These are phyloP conservation scores for Nesidiocoris tenuis DNA, from an alignment of 2,888 invertebrate genomes.

Conservation along the genomic window DNA sequence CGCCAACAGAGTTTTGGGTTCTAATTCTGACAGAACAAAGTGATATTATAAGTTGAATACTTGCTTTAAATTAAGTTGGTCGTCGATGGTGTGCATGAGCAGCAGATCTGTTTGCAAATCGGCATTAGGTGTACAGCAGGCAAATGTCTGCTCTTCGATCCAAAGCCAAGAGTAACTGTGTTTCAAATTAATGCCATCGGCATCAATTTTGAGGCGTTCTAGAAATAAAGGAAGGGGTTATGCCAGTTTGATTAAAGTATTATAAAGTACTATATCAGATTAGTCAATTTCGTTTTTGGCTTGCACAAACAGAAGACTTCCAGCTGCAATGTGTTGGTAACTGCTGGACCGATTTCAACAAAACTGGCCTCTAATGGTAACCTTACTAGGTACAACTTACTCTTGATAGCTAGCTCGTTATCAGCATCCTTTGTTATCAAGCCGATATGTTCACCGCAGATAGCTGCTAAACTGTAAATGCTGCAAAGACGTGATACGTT, in stretches of 20 bases:
- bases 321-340: too few relatives aligned
- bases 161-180: conserved; percentile 20
- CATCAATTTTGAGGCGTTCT: background rate
- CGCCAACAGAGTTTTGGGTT: too few relatives aligned
- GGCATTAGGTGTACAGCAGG: background rate
- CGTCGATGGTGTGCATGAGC: background rate
- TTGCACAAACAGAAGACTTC: too few relatives aligned
- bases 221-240: background rate
- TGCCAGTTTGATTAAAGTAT: too few relatives aligned
- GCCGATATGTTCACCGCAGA: background rate
- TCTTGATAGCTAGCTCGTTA: background rate
- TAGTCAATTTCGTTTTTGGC: too few relatives aligned
- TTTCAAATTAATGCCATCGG: background rate
- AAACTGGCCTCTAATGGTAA: too few relatives aligned
- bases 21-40: too few relatives aligned
- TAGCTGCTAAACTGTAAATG: conserved; percentile 2
- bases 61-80: background rate
- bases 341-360: too few relatives aligned
- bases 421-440: conserved; percentile 3
- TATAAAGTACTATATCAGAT: too few relatives aligned
- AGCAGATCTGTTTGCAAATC: background rate
- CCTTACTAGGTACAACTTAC: background rate
- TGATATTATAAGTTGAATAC: background rate
- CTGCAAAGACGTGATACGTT: too few relatives aligned
- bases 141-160: conserved; percentile 2